Evolutionary conservation across 2,113 vertebrate genomes (phyloP).

Genomic region (Dermatemys mawii): DNA sequence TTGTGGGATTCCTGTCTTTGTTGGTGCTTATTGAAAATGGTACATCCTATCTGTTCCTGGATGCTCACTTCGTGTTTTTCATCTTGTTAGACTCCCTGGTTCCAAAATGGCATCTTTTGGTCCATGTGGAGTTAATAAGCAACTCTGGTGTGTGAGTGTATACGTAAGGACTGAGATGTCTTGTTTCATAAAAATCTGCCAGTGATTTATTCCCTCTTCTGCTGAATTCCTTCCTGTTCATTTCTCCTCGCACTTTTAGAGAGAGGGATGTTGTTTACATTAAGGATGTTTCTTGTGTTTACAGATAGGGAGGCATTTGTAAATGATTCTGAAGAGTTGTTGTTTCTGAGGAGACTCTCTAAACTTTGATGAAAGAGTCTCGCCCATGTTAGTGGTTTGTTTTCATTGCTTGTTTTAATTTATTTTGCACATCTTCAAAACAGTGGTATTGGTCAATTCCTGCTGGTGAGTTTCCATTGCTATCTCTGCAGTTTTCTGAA

Average conservation of each 20-base stretch:
- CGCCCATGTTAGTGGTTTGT: not conserved
- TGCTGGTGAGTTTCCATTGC: not conserved
- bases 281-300: constrained; percentile 72
- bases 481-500: not conserved
- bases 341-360: constrained; percentile 32
- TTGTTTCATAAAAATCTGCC: constrained; percentile 58
- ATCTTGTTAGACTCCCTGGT: constrained; percentile 41
- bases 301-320: constrained; percentile 61
- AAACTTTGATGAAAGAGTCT: constrained; percentile 21
- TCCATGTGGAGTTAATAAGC: constrained; percentile 53
- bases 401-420: not conserved
- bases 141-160: not conserved
- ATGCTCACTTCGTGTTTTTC: constrained; percentile 50
- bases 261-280: constrained; percentile 50
- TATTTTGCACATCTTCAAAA: not conserved
- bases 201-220: constrained; percentile 57
- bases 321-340: constrained; percentile 48
- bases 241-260: constrained; percentile 54
- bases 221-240: constrained; percentile 63
- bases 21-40: constrained; percentile 55
- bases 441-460: not conserved
- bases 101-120: not conserved
- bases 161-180: constrained; percentile 34
- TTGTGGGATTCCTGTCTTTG: constrained; percentile 1
- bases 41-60: constrained; percentile 59